Base-by-base conservation (phyloP, 1,140 invertebrate genomes). In the Sycobia sp. region DNA sequence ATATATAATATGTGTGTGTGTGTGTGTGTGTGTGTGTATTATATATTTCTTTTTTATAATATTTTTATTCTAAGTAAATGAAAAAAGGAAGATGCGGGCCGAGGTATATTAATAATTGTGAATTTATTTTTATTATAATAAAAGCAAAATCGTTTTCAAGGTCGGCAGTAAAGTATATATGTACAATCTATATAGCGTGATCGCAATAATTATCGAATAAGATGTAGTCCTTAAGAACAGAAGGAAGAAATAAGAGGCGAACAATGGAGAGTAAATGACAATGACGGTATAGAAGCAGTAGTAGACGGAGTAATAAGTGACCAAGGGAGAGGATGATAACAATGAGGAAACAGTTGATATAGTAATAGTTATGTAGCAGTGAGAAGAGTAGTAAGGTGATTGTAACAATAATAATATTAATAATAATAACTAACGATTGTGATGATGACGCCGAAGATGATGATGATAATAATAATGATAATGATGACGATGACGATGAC, bases 91-190 rank as follows among this genome's bases (percentile, higher is more conserved):
- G 10, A 59, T 56, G 27, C 25, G 27, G n/a, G 13, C 64, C 64
- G 58, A 66, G 34, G n/a, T n/a, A n/a, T 65, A 65, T 65, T 51
- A 57, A 51, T 65, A 58, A 65, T 59, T 58, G 41, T 59, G 62
- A 65, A 58, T 65, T 58, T 65, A 58, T 65, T 65, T 65, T 65
- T 51, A 58, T 23, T 41, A 65, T 65, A 65, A 65, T 65, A 65
- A 59, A 65, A 65, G 62, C 62, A 65, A 65, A 60, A 58, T 65
- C 39, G 55, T 58, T 65, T 59, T 65, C n/a, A 46, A 65, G 50
- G 29, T 59, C 62, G 62, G 62, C 62, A 65, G 62, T 65, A 58
- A 58, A 65, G 36, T 65, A 65, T n/a, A n/a, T n/a, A n/a, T 65
- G 62, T 65, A 65, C 62, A 65, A 59, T 65, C 62, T 65, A 32